Evolutionary conservation across 2,797 vertebrate genomes (phyloP), one percentile per base, ranked within the genome.

Genomic region (Mormyrus proboscirostris): DNA sequence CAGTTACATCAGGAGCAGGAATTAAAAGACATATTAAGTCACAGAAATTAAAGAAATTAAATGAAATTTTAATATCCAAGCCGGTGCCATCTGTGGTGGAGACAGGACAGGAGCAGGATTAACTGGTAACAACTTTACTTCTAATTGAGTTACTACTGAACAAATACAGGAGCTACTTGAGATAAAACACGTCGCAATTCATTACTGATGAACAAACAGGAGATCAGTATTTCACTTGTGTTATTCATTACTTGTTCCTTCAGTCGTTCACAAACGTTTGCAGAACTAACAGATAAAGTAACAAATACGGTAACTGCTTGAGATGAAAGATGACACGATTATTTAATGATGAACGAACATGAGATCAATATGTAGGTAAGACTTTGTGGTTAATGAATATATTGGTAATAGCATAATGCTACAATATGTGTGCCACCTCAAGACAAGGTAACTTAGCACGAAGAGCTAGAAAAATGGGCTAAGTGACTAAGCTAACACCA

Each of bases 401-500:
- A 33, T 33, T 33, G 33, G 25, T 69, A 69, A 33, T 4, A 69
- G 3, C 62, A 33, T 69, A 69, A 69, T 69, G 25, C 62, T 29
- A 69, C 62, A 33, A 33, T 69, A 33, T 33, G 4, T 69, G 25
- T 69, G 9, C 62, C 10, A 10, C 62, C 25, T 69, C 9, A 29
- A 69, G 62, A 69, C 62, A 12, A 69, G 10, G 3, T 33, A 33
- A 69, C 25, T 65, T 29, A 12, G 3, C 1, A 69, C 33, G 62
- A 33, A 69, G 25, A 12, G 3, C 25, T 69, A 14, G 3, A 29
- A 69, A 29, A 29, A 69, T 12, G 3, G 62, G 25, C 25, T 97
- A 97, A 98, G 97, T 96, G 97, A 97, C 97, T 96, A 96, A 92
- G 95, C 95, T 94, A 94, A 95, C 95, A 93, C 93, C 92, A 91